Percentiles rank a stretch among this genome's conserved stretches.
These are phyloP conservation scores for Spea hammondii DNA, from an alignment of 2,797 vertebrate genomes.

Conservation along the genomic window DNA sequence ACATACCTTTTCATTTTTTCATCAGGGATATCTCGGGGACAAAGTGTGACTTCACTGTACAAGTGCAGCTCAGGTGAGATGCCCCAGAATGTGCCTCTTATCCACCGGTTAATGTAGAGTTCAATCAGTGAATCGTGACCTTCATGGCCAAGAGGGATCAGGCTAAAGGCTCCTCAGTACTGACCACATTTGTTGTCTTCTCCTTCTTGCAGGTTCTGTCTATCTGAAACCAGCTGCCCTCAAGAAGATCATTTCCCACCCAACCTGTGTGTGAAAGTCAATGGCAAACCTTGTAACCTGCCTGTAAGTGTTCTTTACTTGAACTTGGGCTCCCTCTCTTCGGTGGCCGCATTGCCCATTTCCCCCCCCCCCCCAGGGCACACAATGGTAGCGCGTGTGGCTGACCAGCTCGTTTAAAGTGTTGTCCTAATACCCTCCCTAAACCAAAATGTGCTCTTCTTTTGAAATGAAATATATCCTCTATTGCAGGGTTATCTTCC, in stretches of 20 bases:
- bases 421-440: not conserved
- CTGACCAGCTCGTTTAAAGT: no score
- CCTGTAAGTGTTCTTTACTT: slow-evolving; percentile 78
- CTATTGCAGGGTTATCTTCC: slow-evolving; percentile 90
- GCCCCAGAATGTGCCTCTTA: no score
- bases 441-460: no score
- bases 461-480: not conserved
- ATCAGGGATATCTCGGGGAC: slow-evolving; percentile 97
- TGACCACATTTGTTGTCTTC: not conserved
- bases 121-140: no score
- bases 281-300: slow-evolving; percentile 96
- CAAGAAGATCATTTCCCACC: slow-evolving; percentile 99
- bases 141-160: no score
- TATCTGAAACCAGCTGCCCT: slow-evolving; percentile 98
- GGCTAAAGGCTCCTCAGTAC: no score
- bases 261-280: slow-evolving; percentile 98
- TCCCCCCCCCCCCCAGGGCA: no score
- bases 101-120: no score
- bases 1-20: not conserved
- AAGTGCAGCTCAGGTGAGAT: slow-evolving; percentile 92
- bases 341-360: no score
- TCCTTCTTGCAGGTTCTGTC: slow-evolving; percentile 84
- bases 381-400: no score
- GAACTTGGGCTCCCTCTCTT: not conserved
- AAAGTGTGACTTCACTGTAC: slow-evolving; percentile 99